Conservation (phyloP, 2,113 vertebrate genomes). For the Austrofundulus limnaeus region DNA sequence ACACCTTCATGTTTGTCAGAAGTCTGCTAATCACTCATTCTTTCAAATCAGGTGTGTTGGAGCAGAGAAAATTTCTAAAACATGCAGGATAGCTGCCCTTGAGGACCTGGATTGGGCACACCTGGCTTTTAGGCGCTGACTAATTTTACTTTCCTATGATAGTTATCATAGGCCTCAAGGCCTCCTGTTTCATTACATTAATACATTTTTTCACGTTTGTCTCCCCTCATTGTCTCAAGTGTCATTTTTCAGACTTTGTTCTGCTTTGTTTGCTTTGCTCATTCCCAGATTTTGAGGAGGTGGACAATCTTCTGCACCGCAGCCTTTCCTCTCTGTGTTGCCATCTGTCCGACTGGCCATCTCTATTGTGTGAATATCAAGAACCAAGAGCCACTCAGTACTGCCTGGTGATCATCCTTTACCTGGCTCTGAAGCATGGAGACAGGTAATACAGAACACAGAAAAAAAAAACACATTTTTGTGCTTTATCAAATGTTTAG, state of each 20-base stretch:
- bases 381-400: slow-evolving; percentile 80
- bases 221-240: neutral
- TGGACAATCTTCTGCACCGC: slow-evolving; percentile 79
- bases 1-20: no score
- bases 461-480: neutral
- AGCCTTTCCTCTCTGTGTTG: slow-evolving; percentile 83
- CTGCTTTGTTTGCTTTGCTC: slow-evolving; percentile 8
- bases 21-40: no score
- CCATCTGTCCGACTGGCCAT: slow-evolving; percentile 81
- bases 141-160: neutral
- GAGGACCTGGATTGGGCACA: no score
- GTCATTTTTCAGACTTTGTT: neutral
- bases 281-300: slow-evolving; percentile 72
- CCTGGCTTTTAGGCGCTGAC: no score
- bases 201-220: slow-evolving; percentile 3
- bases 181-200: slow-evolving; percentile 11
- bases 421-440: slow-evolving; percentile 80
- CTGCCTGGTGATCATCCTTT: slow-evolving; percentile 83
- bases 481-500: neutral
- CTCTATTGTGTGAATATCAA: slow-evolving; percentile 78
- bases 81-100: no score
- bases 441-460: slow-evolving; percentile 83
- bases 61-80: no score
- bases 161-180: slow-evolving; percentile 3
- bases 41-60: no score